Evolutionary conservation across 2,888 invertebrate species (phyloP).

Genomic region (Chorisops tibialis): DNA sequence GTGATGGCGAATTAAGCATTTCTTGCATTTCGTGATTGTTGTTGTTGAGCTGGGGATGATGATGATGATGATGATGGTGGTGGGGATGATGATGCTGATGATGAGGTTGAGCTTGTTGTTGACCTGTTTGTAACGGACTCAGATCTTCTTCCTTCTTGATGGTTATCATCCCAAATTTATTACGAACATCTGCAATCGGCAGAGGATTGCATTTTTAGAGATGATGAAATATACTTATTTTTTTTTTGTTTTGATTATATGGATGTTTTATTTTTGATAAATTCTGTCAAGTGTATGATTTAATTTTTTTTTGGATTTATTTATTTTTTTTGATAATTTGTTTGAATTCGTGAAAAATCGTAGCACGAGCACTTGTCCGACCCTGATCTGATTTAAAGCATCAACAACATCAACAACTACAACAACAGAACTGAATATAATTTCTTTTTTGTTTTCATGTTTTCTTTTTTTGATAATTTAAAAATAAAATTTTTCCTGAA

Average conservation of each 20-base stretch:
- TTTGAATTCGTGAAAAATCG: constrained; percentile 22
- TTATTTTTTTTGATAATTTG: constrained; percentile 23
- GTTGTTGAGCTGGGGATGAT: constrained; percentile 23
- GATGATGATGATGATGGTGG: constrained; percentile 1
- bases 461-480: constrained; percentile 1
- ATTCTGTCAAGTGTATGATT: background rate
- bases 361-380: constrained; percentile 34
- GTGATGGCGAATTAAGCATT: constrained; percentile 19
- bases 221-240: constrained; percentile 34
- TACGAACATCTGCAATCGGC: constrained; percentile 42
- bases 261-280: constrained; percentile 27
- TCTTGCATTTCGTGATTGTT: constrained; percentile 33
- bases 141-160: constrained; percentile 26
- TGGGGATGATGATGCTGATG: constrained; percentile 5
- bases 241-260: constrained; percentile 31
- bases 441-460: constrained; percentile 22
- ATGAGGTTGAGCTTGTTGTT: background rate
- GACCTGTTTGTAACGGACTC: constrained; percentile 3
- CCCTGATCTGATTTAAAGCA: constrained; percentile 39
- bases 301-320: constrained; percentile 14
- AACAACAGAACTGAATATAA: constrained; percentile 41
- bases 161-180: constrained; percentile 35
- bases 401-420: constrained; percentile 41
- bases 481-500: constrained; percentile 2
- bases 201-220: constrained; percentile 38